These are phyloP conservation scores for Esox masquinongy DNA, from an alignment of 2,797 vertebrate genomes.

Conservation along the genomic window DNA sequence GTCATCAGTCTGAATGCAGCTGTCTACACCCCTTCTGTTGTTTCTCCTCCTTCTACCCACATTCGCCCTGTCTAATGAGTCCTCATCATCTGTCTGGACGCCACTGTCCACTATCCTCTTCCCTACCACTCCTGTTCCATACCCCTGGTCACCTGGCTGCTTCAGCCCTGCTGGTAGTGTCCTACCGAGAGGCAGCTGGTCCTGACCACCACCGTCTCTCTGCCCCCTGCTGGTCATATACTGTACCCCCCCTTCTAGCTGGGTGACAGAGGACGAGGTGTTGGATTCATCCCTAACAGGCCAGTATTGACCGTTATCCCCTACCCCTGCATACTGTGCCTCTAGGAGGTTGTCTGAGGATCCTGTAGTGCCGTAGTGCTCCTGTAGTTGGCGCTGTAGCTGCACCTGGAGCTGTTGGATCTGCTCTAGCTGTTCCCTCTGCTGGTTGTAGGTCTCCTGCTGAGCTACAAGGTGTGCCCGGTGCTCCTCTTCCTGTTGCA, in stretches of 20 bases:
- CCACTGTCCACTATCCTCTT: conserved; percentile 93
- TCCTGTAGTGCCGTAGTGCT: conserved; percentile 87
- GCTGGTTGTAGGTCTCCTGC: conserved; percentile 93
- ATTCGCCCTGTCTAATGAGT: conserved; percentile 84
- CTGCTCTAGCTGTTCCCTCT: conserved; percentile 93
- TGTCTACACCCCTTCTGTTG: conserved; percentile 87
- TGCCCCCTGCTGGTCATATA: conserved; percentile 9
- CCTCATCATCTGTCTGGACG: conserved; percentile 97
- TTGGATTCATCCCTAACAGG: conserved; percentile 84
- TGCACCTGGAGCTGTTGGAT: conserved; percentile 96
- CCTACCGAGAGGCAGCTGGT: conserved; percentile 77
- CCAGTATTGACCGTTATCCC: conserved; percentile 91
- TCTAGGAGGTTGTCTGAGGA: conserved; percentile 85
- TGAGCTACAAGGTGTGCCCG: conserved; percentile 96
- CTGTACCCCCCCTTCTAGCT: conserved; percentile 39
- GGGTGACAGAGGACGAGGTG: conserved; percentile 72
- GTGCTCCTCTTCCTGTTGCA: conserved; percentile 96
- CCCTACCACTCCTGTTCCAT: conserved; percentile 64
- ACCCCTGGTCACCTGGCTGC: conserved; percentile 77
- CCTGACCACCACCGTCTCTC: conserved; percentile 65
- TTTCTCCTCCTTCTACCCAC: conserved; percentile 84
- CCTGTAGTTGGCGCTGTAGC: conserved; percentile 94
- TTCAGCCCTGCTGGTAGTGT: conserved; percentile 77
- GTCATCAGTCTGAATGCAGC: conserved; percentile 94
- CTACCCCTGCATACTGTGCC: conserved; percentile 82